Conservation (phyloP, 2,888 invertebrate genomes). For the Pristionchus fissidentatus region DNA sequence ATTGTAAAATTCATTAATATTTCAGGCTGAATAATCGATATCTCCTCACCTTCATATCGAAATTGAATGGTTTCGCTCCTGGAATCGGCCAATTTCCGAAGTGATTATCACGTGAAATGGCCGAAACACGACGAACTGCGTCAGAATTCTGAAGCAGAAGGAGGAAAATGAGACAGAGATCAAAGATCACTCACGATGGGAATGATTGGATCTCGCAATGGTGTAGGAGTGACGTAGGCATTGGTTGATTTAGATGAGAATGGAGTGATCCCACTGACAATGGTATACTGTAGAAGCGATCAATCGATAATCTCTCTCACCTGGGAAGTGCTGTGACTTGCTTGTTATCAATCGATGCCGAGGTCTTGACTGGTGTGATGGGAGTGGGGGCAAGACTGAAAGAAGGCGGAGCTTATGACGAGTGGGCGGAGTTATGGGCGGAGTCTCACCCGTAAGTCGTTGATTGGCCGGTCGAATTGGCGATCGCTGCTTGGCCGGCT, state of each 20-base stretch:
- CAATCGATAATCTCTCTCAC: neutral
- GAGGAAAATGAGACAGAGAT: neutral
- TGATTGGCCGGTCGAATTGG: constrained; percentile 9
- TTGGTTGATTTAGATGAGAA: neutral
- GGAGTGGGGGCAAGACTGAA: constrained; percentile 31
- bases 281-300: neutral
- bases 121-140: constrained; percentile 48
- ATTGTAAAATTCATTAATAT: too few relatives aligned
- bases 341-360: neutral
- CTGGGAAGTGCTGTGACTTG: neutral
- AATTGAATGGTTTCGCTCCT: constrained; percentile 54
- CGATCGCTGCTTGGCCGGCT: constrained; percentile 40
- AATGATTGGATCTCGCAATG: constrained; percentile 19
- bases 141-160: constrained; percentile 31
- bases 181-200: neutral
- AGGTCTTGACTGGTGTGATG: neutral
- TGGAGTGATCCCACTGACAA: constrained; percentile 10
- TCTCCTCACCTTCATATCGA: constrained; percentile 35
- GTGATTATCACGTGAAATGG: constrained; percentile 57
- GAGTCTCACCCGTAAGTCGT: neutral
- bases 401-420: neutral
- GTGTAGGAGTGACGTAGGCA: neutral
- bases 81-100: constrained; percentile 69
- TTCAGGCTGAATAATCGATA: too few relatives aligned
- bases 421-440: neutral